These are phyloP conservation scores for Drosophila kuntzei DNA, from an alignment of 2,888 invertebrate genomes.

Conservation along the genomic window DNA sequence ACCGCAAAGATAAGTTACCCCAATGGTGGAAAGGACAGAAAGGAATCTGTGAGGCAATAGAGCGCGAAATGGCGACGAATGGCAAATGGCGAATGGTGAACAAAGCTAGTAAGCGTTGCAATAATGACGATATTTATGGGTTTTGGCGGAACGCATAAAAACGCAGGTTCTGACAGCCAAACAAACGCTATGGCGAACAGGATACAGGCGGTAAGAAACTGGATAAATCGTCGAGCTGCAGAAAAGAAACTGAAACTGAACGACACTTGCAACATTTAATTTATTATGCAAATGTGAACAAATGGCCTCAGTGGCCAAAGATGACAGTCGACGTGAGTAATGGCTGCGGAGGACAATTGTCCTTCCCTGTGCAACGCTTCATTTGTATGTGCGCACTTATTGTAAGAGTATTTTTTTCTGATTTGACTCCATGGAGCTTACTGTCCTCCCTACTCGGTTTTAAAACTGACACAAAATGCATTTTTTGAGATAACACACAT, in stretches of 20 bases:
- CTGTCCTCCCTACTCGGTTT: conserved; percentile 26
- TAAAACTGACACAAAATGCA: conserved; percentile 27
- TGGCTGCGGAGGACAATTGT: conserved; percentile 64
- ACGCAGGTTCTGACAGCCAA: conserved; percentile 54
- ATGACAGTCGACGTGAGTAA: conserved; percentile 76
- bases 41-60: conserved; percentile 34
- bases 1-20: conserved; percentile 34
- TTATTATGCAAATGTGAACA: conserved; percentile 82
- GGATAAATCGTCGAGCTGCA: conserved; percentile 51
- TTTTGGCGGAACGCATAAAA: conserved; percentile 73
- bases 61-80: conserved; percentile 54
- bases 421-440: conserved; percentile 40
- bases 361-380: conserved; percentile 32
- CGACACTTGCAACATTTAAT: conserved; percentile 81
- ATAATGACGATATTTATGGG: conserved; percentile 77
- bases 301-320: conserved; percentile 74
- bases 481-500: conserved; percentile 34
- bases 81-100: conserved; percentile 26
- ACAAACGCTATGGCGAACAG: conserved; percentile 30
- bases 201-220: conserved; percentile 28
- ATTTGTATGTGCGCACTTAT: conserved; percentile 20
- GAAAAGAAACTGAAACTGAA: conserved; percentile 61
- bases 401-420: conserved; percentile 33
- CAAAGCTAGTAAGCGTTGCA: conserved; percentile 52
- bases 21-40: conserved; percentile 30